Conservation (phyloP, 2,797 vertebrate genomes). For the Pseudomugil tenellus region DNA sequence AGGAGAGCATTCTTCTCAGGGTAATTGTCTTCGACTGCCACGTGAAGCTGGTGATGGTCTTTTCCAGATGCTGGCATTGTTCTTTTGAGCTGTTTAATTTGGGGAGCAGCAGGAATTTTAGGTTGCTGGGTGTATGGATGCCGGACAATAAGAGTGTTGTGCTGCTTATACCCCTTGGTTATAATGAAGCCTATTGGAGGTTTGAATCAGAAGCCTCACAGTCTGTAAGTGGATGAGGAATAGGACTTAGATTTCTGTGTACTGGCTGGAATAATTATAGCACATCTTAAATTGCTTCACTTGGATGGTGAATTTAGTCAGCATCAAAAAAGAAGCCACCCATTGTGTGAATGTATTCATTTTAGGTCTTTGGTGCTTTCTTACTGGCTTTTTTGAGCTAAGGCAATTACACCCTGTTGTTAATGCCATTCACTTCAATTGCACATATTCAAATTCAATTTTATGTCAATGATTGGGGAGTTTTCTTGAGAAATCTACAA, state of each 20-base stretch:
- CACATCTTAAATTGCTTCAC: conserved; percentile 46
- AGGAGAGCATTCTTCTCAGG: conserved; percentile 61
- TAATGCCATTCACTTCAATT: conserved; percentile 44
- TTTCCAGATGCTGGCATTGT: conserved; percentile 54
- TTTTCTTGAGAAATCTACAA: conserved; percentile 37
- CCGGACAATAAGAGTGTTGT: conserved; percentile 49
- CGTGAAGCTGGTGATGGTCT: conserved; percentile 53
- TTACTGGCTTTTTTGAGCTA: conserved; percentile 27
- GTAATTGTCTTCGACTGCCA: conserved; percentile 71
- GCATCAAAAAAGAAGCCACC: conserved; percentile 26
- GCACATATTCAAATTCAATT: conserved; percentile 44
- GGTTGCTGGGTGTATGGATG: conserved; percentile 36
- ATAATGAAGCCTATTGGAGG: conserved; percentile 61
- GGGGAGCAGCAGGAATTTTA: conserved; percentile 30
- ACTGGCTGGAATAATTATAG: conserved; percentile 63
- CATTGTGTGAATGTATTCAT: conserved; percentile 27
- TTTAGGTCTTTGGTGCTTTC: conserved; percentile 22
- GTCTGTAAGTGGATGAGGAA: conserved; percentile 40
- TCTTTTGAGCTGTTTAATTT: conserved; percentile 56
- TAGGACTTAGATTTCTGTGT: conserved; percentile 43
- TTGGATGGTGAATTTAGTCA: conserved; percentile 59
- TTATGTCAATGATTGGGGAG: conserved; percentile 16
- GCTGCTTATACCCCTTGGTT: conserved; percentile 44
- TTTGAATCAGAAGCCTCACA: conserved; percentile 36
- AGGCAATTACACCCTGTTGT: conserved; percentile 50